Conservation (phyloP, 1,140 invertebrate genomes). For the Cylas formicarius region DNA sequence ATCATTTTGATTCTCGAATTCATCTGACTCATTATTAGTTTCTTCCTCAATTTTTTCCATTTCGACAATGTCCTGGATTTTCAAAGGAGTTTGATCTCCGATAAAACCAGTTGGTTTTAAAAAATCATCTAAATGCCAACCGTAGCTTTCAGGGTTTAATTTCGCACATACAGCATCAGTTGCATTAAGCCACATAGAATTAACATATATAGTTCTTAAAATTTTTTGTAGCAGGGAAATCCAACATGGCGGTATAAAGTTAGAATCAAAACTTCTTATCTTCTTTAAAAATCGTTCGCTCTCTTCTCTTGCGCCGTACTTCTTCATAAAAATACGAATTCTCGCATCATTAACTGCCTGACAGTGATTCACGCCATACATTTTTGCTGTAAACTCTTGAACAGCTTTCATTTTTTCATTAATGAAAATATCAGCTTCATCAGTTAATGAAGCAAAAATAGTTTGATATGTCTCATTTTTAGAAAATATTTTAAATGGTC, state of each 20-base stretch:
- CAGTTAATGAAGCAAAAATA: too few species aligned
- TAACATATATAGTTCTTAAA: conserved; percentile 13
- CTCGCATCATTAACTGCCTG: conserved; percentile 2
- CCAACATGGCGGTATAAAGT: conserved; percentile 10
- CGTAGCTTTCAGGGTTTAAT: conserved; percentile 4
- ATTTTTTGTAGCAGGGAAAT: conserved; percentile 10
- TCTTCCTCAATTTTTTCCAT: too few species aligned
- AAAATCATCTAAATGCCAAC: conserved; percentile 10
- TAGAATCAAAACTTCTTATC: conserved; percentile 5
- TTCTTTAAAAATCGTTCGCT: conserved; percentile 7
- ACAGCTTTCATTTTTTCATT: conserved; percentile 2
- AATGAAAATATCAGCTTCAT: conserved; percentile 10
- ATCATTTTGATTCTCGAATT: too few species aligned
- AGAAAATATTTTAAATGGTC: conserved; percentile 32
- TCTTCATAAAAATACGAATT: conserved; percentile 5
- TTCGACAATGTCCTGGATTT: too few species aligned
- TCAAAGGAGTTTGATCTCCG: conserved; percentile 24
- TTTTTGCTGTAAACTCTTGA: conserved; percentile 9
- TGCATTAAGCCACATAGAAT: conserved; percentile 3
- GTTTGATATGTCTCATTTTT: too few species aligned
- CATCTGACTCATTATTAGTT: too few species aligned
- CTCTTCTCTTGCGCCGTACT: conserved; percentile 4
- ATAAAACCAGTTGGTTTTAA: conserved; percentile 22
- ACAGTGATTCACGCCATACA: conserved; percentile 10
- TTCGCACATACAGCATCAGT: conserved; percentile 3